Evolutionary conservation across 2,797 vertebrate species (phyloP), one percentile per base, ranked within the genome.

Genomic region (Microtus californicus): DNA sequence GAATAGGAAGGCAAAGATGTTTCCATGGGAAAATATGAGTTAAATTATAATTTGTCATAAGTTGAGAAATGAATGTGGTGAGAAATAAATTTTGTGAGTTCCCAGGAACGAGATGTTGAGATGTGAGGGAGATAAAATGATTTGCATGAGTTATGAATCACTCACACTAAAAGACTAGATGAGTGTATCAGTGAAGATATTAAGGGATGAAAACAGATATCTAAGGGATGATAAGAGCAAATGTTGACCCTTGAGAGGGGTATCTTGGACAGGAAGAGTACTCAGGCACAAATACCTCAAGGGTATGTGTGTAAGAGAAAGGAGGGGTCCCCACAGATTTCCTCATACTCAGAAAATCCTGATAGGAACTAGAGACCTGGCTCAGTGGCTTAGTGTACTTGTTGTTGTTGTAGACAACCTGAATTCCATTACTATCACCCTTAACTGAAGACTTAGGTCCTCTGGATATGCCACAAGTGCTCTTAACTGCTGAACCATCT

Each of bases 51-150:
- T 76, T 34, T 71, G 51, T 5, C 51, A 14, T 21, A 76, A 81
- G 12, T 56, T 63, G 12, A 78, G 40, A 82, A n/a, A 37, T 21
- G 67, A 89, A 45, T 73, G 6, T 80, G 9, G 14, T 91, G 71
- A 82, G 23, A 82, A 88, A 82, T n/a, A 83, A 10, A 89, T 63
- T 71, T 59, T 63, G 8, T 90, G 7, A 90, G 76, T 82, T 90
- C n/a, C 92, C 78, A 92, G 48, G n/a, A 89, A 76, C 48, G 31
- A 89, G 25, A 61, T 48, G 21, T 40, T 54, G 31, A 89, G 29
- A 61, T 48, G 21, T 45, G 74, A 87, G 80, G 40, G 61, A 15
- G 45, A 65, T 23, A 31, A n/a, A 79, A 29, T 69, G 21, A 86
- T 40, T 56, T 77, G 3, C 63, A 9, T 23, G 2, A 69, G 34